phyloP scores from a whole-genome alignment of 2,797 vertebrate species.

The Coreius guichenoti region DNA sequence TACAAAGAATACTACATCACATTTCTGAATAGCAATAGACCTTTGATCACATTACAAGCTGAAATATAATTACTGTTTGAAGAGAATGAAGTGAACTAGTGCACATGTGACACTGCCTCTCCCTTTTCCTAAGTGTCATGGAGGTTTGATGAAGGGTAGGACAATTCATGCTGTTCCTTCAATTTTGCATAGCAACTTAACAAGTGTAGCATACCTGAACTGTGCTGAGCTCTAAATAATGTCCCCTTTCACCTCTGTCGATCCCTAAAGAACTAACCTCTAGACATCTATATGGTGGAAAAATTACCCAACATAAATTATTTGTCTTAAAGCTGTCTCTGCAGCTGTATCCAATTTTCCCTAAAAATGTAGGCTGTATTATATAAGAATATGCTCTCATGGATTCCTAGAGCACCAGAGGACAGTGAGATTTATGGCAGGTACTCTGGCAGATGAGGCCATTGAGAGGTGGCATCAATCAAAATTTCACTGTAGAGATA shows the following conservation, averaged over 20 bases:
- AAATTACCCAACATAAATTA: constrained; percentile 38
- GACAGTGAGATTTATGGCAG: constrained; percentile 67
- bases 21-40: constrained; percentile 14
- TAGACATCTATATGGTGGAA: constrained; percentile 38
- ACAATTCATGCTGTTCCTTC: constrained; percentile 10
- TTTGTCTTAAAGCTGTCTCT: background rate
- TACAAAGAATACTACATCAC: background rate
- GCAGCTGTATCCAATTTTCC: constrained; percentile 51
- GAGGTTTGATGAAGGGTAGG: constrained; percentile 15
- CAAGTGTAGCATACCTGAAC: background rate
- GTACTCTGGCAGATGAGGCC: constrained; percentile 67
- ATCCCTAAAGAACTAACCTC: constrained; percentile 32
- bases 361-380: constrained; percentile 26
- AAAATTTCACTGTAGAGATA: constrained; percentile 57
- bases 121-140: constrained; percentile 13
- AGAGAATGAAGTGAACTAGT: constrained; percentile 5
- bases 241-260: constrained; percentile 3
- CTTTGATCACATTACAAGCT: constrained; percentile 21
- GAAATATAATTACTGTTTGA: background rate
- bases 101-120: background rate
- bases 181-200: constrained; percentile 11
- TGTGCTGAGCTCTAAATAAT: constrained; percentile 7
- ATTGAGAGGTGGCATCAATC: constrained; percentile 69
- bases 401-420: constrained; percentile 47
- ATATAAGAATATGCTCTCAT: constrained; percentile 6